Conservation (phyloP, 1,140 invertebrate species). For the Euura lappo region DNA sequence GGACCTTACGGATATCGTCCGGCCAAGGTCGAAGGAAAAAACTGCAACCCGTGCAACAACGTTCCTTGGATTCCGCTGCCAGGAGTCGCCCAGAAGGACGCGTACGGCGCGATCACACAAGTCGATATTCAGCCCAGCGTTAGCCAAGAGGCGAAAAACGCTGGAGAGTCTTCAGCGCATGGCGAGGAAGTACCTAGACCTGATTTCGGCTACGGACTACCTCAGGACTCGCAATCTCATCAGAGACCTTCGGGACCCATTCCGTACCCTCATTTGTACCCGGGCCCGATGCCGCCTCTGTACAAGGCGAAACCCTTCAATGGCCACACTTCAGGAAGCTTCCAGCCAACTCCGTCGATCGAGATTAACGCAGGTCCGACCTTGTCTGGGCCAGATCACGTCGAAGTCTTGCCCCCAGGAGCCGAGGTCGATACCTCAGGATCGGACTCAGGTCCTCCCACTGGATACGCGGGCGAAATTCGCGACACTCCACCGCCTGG, state of each 20-base stretch:
- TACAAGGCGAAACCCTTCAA: slow-evolving; percentile 37
- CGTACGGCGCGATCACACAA: background rate
- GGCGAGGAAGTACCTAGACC: slow-evolving; percentile 30
- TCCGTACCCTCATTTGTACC: slow-evolving; percentile 36
- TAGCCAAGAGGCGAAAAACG: background rate
- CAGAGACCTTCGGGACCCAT: slow-evolving; percentile 11
- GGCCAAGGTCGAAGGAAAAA: slow-evolving; percentile 42
- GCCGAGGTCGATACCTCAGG: slow-evolving; percentile 21
- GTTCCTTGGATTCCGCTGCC: slow-evolving; percentile 78
- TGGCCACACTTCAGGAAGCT: background rate
- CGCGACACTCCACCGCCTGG: background rate
- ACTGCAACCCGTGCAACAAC: slow-evolving; percentile 77
- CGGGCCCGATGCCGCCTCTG: slow-evolving; percentile 40
- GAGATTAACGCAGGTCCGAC: background rate
- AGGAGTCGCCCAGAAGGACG: background rate
- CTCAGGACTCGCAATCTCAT: background rate
- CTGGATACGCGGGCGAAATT: background rate
- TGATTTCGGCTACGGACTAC: slow-evolving; percentile 27
- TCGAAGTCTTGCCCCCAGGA: slow-evolving; percentile 22
- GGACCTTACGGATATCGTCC: slow-evolving; percentile 13
- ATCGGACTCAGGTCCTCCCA: slow-evolving; percentile 3
- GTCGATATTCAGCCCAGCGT: background rate
- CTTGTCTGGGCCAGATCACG: slow-evolving; percentile 5
- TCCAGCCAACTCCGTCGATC: background rate
- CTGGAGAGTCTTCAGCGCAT: background rate